Base-by-base conservation (phyloP, 2,113 vertebrate species). In the Macaca mulatta region DNA sequence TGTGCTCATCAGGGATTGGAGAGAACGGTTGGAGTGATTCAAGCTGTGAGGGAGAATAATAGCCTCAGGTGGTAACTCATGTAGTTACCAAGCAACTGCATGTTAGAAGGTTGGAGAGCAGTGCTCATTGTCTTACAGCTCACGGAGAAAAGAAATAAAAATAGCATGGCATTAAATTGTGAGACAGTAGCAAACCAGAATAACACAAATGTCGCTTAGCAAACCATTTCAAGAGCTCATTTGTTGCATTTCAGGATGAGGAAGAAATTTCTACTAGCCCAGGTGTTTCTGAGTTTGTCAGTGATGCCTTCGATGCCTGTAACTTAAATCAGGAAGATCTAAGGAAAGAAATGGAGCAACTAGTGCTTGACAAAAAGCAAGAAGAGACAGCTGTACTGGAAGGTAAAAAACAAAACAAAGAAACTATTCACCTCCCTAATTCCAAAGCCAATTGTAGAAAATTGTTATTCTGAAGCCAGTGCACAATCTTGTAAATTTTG, bases 231-330 rank as follows among this genome's bases (percentile, higher is more conserved):
- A 90, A 93, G 77, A 88, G 52, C 64, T 59, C 43, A 22, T 94
- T 45, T 93, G 72, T 95, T 97, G 67, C 79, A 18, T 98, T 98
- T 80, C 97, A 99, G 97, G 99, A 99, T 0, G 99, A 99, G 67
- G 99, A 99, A 86, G 99, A 99, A 96, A 99, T 99, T 96, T 99
- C 99, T 23, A 99, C 99, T 25, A 99, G 99, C 97, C 99, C 99
- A 0, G 99, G 99, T 13, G 99, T 99, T 64, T 99, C 99, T 1
- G 99, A 99, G 98, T 99, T 99, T 97, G 99, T 99, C 94, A 99
- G 99, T 55, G 99, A 99, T 18, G 99, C 99, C 55, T 99, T 99
- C 5, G 99, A 99, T 97, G 97, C 99, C 0, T 99, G 99, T 59
- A 99, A 98, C 98, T 98, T 99, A 87, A 98, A 99, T 98, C 99